Evolutionary conservation across 2,113 vertebrate species (phyloP), one percentile per base, ranked within the genome.

Genomic region (Oryzias curvinotus): DNA sequence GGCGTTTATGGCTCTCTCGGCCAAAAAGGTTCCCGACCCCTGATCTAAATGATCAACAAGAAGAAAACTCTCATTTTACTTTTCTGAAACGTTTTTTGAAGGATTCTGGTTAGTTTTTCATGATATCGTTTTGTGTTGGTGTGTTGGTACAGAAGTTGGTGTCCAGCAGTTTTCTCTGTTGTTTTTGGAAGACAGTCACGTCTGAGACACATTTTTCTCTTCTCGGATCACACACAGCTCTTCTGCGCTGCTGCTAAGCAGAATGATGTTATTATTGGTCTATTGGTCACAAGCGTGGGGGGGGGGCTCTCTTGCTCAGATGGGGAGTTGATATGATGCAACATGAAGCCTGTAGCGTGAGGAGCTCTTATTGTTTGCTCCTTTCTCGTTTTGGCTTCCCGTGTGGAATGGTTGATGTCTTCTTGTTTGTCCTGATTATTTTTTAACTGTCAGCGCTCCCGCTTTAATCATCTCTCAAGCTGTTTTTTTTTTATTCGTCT

Each of bases 261-360:
- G 48, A 54, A 74, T 68, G 60, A 80, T 68, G 71, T 61, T 74
- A 72, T 77, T 73, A 28, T 57, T 59, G 78, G 50, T 62, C 5
- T 51, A 58, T 70, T 66, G 50, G 81, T 65, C 79, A 73, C 73
- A 17, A 55, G 21, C 68, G 55, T 63, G 81, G 46, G 47, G 81
- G 65, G 54, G 78, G 74, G 54, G 73, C 49, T 75, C 57, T 75
- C 45, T 21, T 53, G 5, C 26, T 55, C 52, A 45, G 66, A 67
- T n/a, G 25, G 56, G 54, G 58, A 12, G 49, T 63, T 69, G 66
- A 78, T 59, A 15, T 69, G 79, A 74, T 68, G 77, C 62, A 67
- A 58, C 57, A 17, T 14, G 18, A 79, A 25, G 45, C 52, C 30
- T 53, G 44, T 28, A 54, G 60, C 44, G 1, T 43, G 15, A 46